These are phyloP conservation scores for Papilio polyxenes DNA, from an alignment of 1,140 invertebrate genomes.

Conservation along the genomic window DNA sequence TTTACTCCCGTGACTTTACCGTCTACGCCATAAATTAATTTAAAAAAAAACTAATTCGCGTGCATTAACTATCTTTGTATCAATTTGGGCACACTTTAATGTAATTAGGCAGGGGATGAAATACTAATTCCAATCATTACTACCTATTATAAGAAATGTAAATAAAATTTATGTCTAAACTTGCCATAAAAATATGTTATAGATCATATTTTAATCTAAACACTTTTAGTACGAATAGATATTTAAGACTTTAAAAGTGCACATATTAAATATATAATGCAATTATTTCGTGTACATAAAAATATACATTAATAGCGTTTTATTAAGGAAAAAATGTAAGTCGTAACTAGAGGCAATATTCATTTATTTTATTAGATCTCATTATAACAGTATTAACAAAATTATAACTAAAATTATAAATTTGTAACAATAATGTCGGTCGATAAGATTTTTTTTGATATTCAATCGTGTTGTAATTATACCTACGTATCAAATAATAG, in stretches of 20 bases:
- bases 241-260: background rate
- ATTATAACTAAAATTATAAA: background rate
- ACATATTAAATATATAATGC: background rate
- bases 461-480: background rate
- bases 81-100: background rate
- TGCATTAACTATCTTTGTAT: background rate
- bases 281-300: background rate
- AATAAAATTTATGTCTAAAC: background rate
- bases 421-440: background rate
- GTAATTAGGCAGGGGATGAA: background rate
- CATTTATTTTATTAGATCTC: background rate
- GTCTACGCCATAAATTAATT: constrained; percentile 50
- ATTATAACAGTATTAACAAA: constrained; percentile 27
- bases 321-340: background rate
- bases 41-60: background rate
- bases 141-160: background rate
- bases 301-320: background rate
- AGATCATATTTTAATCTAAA: background rate
- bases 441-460: background rate
- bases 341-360: background rate
- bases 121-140: background rate
- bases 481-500: background rate
- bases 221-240: background rate
- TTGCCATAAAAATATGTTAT: constrained; percentile 6
- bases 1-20: constrained; percentile 78